Evolutionary conservation across 1,140 invertebrate genomes (phyloP).

Genomic region (Euura lappo): DNA sequence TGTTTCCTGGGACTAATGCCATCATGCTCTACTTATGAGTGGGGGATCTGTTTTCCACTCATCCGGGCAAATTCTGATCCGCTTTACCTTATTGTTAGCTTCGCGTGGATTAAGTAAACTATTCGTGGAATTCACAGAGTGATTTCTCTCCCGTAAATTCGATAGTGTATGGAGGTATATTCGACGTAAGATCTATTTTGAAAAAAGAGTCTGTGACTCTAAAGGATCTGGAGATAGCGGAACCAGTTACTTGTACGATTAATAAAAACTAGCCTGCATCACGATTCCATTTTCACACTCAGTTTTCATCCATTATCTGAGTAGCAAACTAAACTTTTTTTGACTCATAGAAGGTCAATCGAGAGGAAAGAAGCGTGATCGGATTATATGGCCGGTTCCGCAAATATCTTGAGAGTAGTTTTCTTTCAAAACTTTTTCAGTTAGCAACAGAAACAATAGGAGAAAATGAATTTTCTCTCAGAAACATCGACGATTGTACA

Average conservation of each 20-base stretch:
- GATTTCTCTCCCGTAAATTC: no score
- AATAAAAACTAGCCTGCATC: no score
- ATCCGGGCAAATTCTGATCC: not conserved
- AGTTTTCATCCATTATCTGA: not conserved
- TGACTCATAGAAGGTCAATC: not conserved
- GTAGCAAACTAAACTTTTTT: not conserved
- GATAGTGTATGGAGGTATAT: no score
- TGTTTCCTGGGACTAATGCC: not conserved
- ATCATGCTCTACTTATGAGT: not conserved
- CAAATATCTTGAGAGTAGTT: not conserved
- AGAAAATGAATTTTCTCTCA: not conserved
- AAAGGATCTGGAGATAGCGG: no score
- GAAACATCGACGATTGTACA: not conserved
- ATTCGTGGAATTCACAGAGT: no score
- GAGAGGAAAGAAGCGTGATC: conserved; percentile 1
- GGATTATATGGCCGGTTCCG: not conserved
- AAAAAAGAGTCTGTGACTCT: no score
- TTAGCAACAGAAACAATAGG: not conserved
- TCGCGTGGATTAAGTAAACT: not conserved
- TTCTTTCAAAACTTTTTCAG: not conserved
- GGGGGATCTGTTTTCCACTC: not conserved
- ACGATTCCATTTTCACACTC: not conserved
- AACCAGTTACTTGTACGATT: no score
- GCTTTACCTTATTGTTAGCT: not conserved
- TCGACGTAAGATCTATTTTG: no score